phyloP scores from a whole-genome alignment of 2,888 invertebrate genomes.

The Brassicogethes aeneus region DNA sequence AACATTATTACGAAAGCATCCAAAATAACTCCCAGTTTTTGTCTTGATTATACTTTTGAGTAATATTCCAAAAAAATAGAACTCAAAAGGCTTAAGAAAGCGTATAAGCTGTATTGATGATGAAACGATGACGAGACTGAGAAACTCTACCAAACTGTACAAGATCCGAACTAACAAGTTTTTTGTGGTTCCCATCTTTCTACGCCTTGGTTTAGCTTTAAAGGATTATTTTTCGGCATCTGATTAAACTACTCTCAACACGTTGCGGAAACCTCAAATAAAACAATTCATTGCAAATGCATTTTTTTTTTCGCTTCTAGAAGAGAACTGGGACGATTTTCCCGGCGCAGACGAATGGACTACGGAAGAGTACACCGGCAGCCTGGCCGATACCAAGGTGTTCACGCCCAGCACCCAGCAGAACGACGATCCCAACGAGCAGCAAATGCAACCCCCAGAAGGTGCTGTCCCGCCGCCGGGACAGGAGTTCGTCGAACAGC shows the following conservation, averaged over 20 bases:
- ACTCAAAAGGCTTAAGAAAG: too few species aligned
- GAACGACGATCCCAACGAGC: constrained; percentile 14
- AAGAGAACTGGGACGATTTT: constrained; percentile 67
- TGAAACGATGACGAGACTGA: constrained; percentile 33
- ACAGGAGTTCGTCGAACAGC: background rate
- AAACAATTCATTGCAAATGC: too few species aligned
- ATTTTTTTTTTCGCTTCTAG: too few species aligned
- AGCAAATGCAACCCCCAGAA: constrained; percentile 9
- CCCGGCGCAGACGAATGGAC: constrained; percentile 50
- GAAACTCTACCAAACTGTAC: constrained; percentile 6
- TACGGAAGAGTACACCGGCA: constrained; percentile 88
- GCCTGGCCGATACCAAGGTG: constrained; percentile 88
- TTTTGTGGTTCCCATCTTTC: too few species aligned
- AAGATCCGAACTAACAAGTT: too few species aligned
- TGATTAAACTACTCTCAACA: too few species aligned
- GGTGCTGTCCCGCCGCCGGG: background rate
- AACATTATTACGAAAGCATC: too few species aligned
- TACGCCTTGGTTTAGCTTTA: background rate
- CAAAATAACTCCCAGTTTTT: too few species aligned
- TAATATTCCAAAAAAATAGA: too few species aligned
- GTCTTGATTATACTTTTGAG: too few species aligned
- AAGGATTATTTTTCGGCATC: background rate
- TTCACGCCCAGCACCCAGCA: constrained; percentile 61
- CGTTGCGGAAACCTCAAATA: too few species aligned
- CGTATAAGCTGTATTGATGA: too few species aligned